A percentile compares a stretch with the other conserved stretches of the same genome.
Evolutionary conservation across 2,797 vertebrate species (phyloP).

Genomic region (Cuniculus paca): DNA sequence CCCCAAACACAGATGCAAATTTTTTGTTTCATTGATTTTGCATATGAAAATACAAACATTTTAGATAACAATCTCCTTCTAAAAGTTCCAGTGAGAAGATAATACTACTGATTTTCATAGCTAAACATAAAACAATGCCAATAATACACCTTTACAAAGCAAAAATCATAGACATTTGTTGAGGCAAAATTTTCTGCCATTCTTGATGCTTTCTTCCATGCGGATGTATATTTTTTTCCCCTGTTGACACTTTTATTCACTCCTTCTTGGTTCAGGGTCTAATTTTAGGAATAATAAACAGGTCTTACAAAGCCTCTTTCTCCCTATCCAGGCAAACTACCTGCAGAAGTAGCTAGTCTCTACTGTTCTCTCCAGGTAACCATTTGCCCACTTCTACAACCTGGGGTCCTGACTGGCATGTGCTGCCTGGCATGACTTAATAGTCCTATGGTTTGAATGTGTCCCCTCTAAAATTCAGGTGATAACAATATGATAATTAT

Average conservation of each 20-base stretch:
- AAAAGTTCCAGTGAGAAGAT: neutral
- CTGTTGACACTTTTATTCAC: neutral
- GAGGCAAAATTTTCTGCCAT: neutral
- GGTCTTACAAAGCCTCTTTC: neutral
- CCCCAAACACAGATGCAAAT: neutral
- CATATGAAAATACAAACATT: neutral
- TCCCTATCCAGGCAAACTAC: neutral
- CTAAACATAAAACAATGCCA: neutral
- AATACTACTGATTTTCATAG: neutral
- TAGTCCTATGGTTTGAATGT: neutral
- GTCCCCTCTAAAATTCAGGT: neutral
- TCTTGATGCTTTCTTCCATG: neutral
- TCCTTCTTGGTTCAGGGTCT: neutral
- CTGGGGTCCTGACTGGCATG: neutral
- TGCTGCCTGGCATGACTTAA: neutral
- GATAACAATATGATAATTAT: neutral
- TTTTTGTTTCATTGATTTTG: slow-evolving; percentile 8
- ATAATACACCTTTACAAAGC: neutral
- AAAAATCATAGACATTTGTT: neutral
- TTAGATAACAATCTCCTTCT: neutral
- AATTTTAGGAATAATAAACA: neutral
- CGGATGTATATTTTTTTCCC: neutral
- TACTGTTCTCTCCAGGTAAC: neutral
- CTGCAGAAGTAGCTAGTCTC: neutral
- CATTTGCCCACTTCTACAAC: neutral